These are phyloP conservation scores for Scaptodrosophila lebanonensis DNA, from an alignment of 1,140 invertebrate species.

Conservation along the genomic window DNA sequence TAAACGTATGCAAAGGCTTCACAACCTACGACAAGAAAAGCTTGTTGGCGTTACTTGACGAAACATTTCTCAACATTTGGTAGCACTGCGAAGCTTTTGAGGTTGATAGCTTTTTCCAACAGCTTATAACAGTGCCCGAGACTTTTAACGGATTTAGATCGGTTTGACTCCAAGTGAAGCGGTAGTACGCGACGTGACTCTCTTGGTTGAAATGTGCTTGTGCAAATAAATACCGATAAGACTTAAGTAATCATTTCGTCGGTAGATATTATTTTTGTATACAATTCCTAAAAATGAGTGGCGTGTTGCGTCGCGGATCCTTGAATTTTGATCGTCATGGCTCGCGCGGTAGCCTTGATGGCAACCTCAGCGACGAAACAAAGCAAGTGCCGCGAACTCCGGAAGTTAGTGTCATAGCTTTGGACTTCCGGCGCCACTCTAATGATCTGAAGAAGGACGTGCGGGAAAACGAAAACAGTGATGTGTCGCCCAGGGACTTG, in stretches of 20 bases:
- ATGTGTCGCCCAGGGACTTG: slow-evolving; percentile 39
- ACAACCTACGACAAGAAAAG: slow-evolving; percentile 37
- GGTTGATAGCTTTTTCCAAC: slow-evolving; percentile 34
- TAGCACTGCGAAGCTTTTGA: slow-evolving; percentile 50
- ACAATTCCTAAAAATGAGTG: slow-evolving; percentile 50
- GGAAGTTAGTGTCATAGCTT: slow-evolving; percentile 73
- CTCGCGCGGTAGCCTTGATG: slow-evolving; percentile 60
- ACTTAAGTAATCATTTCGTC: slow-evolving; percentile 6
- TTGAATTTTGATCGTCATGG: slow-evolving; percentile 63
- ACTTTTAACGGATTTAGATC: slow-evolving; percentile 69
- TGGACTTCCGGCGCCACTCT: slow-evolving; percentile 70
- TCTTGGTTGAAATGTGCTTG: slow-evolving; percentile 23
- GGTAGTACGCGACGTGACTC: slow-evolving; percentile 38
- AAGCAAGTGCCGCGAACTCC: slow-evolving; percentile 63
- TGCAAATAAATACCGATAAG: slow-evolving; percentile 17
- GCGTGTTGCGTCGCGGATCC: slow-evolving; percentile 68
- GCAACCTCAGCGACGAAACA: slow-evolving; percentile 67
- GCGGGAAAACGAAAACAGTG: too few species aligned
- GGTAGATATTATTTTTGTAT: slow-evolving; percentile 1
- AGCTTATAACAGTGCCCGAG: slow-evolving; percentile 50
- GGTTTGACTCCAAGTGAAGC: slow-evolving; percentile 39
- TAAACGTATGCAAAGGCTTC: slow-evolving; percentile 30
- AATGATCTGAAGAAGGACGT: slow-evolving; percentile 69
- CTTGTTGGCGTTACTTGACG: slow-evolving; percentile 23
- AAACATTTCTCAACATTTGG: slow-evolving; percentile 8